These are phyloP conservation scores for Drosophila pseudotalamancana DNA, from an alignment of 2,888 invertebrate genomes.

Conservation along the genomic window DNA sequence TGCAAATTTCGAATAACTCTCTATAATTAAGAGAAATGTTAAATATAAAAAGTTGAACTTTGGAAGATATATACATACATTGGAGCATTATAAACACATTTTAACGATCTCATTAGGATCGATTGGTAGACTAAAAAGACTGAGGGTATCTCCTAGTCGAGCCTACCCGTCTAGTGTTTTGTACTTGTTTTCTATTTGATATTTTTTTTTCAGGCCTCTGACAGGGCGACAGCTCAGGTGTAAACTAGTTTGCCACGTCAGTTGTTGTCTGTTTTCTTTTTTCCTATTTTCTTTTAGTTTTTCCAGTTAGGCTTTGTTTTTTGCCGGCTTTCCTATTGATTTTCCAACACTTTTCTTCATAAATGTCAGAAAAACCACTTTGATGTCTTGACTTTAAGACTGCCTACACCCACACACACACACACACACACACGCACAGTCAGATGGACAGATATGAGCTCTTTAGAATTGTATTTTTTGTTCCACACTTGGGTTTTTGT, in stretches of 20 bases:
- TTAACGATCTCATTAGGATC: too few relatives aligned
- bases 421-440: conserved; percentile 7
- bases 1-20: too few relatives aligned
- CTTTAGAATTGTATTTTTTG: conserved; percentile 41
- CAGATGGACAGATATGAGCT: conserved; percentile 36
- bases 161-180: too few relatives aligned
- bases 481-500: conserved; percentile 27
- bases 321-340: conserved; percentile 49
- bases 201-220: conserved; percentile 47
- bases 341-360: conserved; percentile 67
- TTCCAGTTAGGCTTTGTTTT: conserved; percentile 37
- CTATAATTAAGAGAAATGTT: too few relatives aligned
- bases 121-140: too few relatives aligned
- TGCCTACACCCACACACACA: conserved; percentile 24
- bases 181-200: conserved; percentile 11
- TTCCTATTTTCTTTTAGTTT: conserved; percentile 51
- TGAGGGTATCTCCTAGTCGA: too few relatives aligned
- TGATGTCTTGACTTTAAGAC: conserved; percentile 77
- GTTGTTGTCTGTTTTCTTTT: conserved; percentile 35
- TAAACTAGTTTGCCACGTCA: conserved; percentile 75
- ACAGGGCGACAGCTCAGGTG: conserved; percentile 74
- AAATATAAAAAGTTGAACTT: too few relatives aligned
- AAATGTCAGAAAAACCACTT: conserved; percentile 69
- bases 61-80: too few relatives aligned
- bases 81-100: too few relatives aligned